These are phyloP conservation scores for Aix galericulata DNA, from an alignment of 2,113 vertebrate species.

Conservation along the genomic window DNA sequence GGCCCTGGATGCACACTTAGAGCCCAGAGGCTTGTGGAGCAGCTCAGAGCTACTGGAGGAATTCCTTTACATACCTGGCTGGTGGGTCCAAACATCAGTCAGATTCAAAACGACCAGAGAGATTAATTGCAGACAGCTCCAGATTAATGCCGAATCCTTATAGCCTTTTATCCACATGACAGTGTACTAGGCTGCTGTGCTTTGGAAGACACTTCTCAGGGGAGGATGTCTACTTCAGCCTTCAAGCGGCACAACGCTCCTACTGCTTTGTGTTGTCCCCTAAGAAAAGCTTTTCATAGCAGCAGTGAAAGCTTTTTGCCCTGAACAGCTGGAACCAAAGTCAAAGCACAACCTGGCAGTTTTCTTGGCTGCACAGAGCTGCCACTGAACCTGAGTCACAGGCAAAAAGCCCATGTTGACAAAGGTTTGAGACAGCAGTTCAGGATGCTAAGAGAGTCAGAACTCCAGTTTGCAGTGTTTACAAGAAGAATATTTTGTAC, in stretches of 20 bases:
- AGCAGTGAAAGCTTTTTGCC: slow-evolving; percentile 42
- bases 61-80: not conserved
- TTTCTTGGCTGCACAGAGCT: slow-evolving; percentile 27
- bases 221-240: slow-evolving; percentile 26
- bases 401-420: not conserved
- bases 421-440: not conserved
- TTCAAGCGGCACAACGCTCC: slow-evolving; percentile 37
- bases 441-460: not conserved
- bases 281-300: slow-evolving; percentile 44
- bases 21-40: not conserved
- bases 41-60: not conserved
- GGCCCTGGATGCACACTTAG: not conserved
- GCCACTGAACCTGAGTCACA: not conserved
- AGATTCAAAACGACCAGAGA: not conserved
- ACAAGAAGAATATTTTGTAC: not conserved
- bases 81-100: not conserved
- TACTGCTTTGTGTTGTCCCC: slow-evolving; percentile 15
- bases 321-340: slow-evolving; percentile 57
- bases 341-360: slow-evolving; percentile 48
- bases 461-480: not conserved
- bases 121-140: not conserved
- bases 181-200: not conserved
- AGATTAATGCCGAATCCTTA: not conserved
- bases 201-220: not conserved
- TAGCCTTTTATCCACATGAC: not conserved